Conservation (phyloP, 30 jellyfish, hydroid and myxozoan genomes). For the Aurelia aurita region DNA sequence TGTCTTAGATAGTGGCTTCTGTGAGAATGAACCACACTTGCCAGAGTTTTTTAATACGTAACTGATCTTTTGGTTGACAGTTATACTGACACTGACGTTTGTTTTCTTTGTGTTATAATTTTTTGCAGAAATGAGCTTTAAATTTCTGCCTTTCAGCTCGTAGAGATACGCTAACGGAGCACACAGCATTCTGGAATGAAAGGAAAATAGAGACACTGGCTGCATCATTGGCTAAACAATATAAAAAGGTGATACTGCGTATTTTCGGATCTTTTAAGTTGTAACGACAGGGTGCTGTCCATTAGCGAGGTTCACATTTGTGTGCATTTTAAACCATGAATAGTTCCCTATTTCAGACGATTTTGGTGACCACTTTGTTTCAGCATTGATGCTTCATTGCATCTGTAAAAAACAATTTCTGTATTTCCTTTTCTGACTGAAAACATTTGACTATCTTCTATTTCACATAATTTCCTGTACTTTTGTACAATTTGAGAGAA, state of each 20-base stretch:
- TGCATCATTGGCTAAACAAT: constrained; percentile 33
- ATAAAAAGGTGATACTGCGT: constrained; percentile 29
- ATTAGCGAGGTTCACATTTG: too few species aligned
- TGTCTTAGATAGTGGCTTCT: too few species aligned
- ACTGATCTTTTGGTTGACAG: too few species aligned
- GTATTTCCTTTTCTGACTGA: too few species aligned
- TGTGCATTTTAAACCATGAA: too few species aligned
- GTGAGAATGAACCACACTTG: too few species aligned
- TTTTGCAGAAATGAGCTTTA: not conserved
- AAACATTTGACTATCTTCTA: too few species aligned
- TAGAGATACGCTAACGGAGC: constrained; percentile 35
- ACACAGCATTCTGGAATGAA: constrained; percentile 64
- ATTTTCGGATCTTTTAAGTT: not conserved
- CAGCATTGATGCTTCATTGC: not conserved
- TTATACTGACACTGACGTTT: not conserved
- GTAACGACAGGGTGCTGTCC: not conserved
- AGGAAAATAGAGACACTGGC: constrained; percentile 52
- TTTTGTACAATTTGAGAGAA: not conserved
- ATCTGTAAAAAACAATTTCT: not conserved
- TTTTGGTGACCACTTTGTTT: not conserved
- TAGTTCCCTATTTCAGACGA: too few species aligned
- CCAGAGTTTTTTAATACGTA: too few species aligned
- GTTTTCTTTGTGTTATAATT: not conserved
- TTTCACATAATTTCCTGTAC: too few species aligned
- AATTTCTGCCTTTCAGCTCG: not conserved